Evolutionary conservation across 2,113 vertebrate species (phyloP), one percentile per base, ranked within the genome.

Genomic region (Cygnus atratus): DNA sequence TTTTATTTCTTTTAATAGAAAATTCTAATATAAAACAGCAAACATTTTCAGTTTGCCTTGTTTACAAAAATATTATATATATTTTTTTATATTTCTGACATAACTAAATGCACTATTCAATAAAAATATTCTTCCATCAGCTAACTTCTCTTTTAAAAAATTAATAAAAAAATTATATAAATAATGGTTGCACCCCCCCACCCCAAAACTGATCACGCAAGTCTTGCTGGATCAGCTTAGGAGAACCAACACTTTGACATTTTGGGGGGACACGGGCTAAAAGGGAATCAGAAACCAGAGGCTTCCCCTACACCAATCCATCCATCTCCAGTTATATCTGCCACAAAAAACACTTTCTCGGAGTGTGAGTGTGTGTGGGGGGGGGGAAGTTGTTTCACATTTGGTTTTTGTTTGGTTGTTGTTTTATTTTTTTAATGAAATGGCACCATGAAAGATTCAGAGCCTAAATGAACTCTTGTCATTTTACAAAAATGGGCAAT

Each of bases 1-100:
- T 87, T 95, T 96, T 97, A 91, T 96, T 96, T 95, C 82, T 94
- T 97, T 97, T 95, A 95, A 95, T 95, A 97, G 95, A 97, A 96
- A 96, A 95, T 95, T 96, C 90, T 94, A 92, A 94, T 96, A 96
- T 94, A 97, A 97, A 97, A 95, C 92, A 95, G 97, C 96, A 97
- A 97, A 97, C 94, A 2, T 83, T 95, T 93, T 92, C 92, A 75
- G 95, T 95, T 96, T 96, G 96, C 97, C 88, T 98, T 90, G 97
- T 97, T 97, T 96, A 95, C 96, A 96, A 96, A 97, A 96, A 96
- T 96, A 98, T 96, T 93, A 97, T 95, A 96, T 95, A 48, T 83
- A 91, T 94, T 91, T 92, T 88, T 95, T 96, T 96, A 98, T 97
- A 97, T 95, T 96, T 97, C 96, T 95, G 97, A 96, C 97, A 92